Base-by-base conservation (phyloP, 2,888 invertebrate species). In the Actias luna region DNA sequence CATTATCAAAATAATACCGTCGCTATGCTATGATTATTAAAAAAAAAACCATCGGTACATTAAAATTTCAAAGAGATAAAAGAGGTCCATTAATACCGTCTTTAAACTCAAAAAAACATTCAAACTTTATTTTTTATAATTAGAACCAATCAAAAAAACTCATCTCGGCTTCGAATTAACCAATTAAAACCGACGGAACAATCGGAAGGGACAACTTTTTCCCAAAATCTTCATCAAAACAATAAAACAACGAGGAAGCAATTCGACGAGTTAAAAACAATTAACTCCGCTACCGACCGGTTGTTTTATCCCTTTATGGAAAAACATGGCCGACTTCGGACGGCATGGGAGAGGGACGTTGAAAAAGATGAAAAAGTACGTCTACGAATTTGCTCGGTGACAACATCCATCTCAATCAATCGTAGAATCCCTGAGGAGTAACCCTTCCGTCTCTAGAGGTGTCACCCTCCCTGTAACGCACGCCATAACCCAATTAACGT, bases 361-460 rank as follows among this genome's bases (percentile, higher is more conserved):
- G 75, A 77, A 82, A 80, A 80, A 81, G 78, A 79, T 80, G 75
- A 83, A 85, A 85, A 81, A 87, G 83, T 81, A 82, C 55, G 77
- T 82, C 84, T 78, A 77, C 76, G 77, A 85, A 85, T 88, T 87
- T 85, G 86, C 82, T 76, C 84, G 89, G 77, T 87, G 91, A 91
- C 89, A 88, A 87, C 84, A 91, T 92, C 88, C 87, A 89, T 92
- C 92, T 90, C 91, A 89, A 92, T 92, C 92, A 92, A 91, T 91
- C 82, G 82, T 71, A 73, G 74, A 69, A 65, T 90, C 92, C 87
- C 90, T 71, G 78, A 88, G 88, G 90, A 84, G 76, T 79, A 90
- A 89, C 92, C 92, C 91, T 89, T 89, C 82, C 70, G 77, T 85
- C 88, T 85, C 88, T 67, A 50, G 84, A 82, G 88, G 76, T 75